Conservation (phyloP, 2,888 invertebrate species). For the Himalopsyche anomala region DNA sequence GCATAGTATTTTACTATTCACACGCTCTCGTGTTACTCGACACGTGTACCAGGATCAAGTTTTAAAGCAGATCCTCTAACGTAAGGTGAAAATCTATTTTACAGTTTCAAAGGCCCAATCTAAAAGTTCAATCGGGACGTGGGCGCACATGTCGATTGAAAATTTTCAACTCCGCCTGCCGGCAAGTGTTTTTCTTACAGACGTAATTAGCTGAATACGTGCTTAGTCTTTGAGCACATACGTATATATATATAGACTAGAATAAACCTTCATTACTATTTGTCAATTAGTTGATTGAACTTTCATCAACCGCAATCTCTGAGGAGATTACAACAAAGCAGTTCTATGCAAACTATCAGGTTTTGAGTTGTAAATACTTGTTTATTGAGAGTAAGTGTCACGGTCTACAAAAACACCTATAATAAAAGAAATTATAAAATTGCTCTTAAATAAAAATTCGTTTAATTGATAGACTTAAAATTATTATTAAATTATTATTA, state of each 20-base stretch:
- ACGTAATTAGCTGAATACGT: not conserved
- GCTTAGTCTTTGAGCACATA: not conserved
- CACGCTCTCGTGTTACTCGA: not conserved
- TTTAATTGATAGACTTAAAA: too few species aligned
- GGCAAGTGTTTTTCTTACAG: constrained; percentile 9
- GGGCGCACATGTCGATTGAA: not conserved
- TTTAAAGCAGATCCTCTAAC: constrained; percentile 4
- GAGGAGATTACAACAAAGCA: too few species aligned
- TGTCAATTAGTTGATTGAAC: too few species aligned
- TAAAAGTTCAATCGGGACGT: constrained; percentile 25
- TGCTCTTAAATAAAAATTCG: too few species aligned
- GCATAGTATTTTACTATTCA: not conserved
- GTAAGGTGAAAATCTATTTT: constrained; percentile 23
- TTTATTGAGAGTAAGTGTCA: too few species aligned
- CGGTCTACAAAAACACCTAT: too few species aligned
- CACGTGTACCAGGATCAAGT: constrained; percentile 10
- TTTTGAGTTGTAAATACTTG: too few species aligned
- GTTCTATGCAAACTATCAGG: too few species aligned
- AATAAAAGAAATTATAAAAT: too few species aligned
- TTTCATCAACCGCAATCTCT: too few species aligned
- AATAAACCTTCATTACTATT: not conserved
- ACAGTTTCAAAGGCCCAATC: constrained; percentile 30
- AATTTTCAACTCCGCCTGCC: constrained; percentile 2
- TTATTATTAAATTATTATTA: too few species aligned
- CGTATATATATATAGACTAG: not conserved